Evolutionary conservation across 1,140 invertebrate species (phyloP).

Genomic region (Holotrichia oblita): DNA sequence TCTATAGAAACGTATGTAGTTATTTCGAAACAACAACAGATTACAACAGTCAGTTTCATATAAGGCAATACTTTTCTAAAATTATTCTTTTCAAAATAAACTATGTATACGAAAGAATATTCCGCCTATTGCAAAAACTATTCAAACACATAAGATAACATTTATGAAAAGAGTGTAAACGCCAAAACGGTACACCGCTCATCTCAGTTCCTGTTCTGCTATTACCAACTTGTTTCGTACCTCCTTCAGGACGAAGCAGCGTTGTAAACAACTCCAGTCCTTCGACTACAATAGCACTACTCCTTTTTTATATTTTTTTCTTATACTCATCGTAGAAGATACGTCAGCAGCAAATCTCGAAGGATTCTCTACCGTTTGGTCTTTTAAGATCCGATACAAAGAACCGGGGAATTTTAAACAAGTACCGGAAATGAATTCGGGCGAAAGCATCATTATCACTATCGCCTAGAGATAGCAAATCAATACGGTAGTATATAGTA

Average conservation of each 20-base stretch:
- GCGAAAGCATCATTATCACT: slow-evolving; percentile 44
- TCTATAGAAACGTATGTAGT: too few species aligned
- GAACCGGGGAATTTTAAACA: slow-evolving; percentile 45
- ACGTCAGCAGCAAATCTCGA: background rate
- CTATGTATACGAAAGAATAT: too few species aligned
- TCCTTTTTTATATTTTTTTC: background rate
- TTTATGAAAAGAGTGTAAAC: too few species aligned
- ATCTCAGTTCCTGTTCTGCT: too few species aligned
- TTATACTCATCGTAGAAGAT: background rate
- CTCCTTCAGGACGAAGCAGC: background rate
- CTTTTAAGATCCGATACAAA: slow-evolving; percentile 38
- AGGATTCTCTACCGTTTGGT: background rate
- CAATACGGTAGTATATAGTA: background rate
- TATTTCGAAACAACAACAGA: too few species aligned
- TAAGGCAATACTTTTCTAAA: too few species aligned
- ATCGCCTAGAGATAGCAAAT: slow-evolving; percentile 18
- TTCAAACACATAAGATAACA: too few species aligned
- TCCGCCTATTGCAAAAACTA: too few species aligned
- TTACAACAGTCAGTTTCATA: too few species aligned
- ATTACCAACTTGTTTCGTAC: background rate
- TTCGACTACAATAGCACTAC: background rate
- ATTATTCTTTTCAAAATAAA: too few species aligned
- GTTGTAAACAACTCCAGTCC: slow-evolving; percentile 18
- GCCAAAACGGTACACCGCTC: too few species aligned
- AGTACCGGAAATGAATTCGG: slow-evolving; percentile 44